Base-by-base conservation (phyloP, 1,140 invertebrate species). In the Brachionus rubens region DNA sequence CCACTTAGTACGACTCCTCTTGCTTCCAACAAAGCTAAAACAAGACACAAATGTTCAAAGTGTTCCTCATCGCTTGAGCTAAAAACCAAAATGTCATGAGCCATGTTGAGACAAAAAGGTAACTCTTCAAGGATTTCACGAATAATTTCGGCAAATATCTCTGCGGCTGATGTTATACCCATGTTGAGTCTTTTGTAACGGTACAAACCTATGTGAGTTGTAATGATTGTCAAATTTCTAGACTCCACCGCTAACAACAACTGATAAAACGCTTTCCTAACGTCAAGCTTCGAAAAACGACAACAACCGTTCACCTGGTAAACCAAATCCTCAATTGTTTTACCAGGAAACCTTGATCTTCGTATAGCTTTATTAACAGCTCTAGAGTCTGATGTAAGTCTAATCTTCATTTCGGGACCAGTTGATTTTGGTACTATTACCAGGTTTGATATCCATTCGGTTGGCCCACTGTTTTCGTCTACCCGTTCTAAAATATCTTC, bases 271-370 rank as follows among this genome's bases (percentile, higher is more conserved):
- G 67, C 80, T n/a, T 76, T 77, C 0, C 9, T 78, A 1, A 81
- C 62, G 56, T 82, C 80, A 5, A 82, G 16, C 41, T 78, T 80
- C 21, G 76, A 78, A 28, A 81, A 81, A 0, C 78, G 47, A 1
- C 48, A 78, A 7, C 75, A 67, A 33, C 77, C 75, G 56, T 81
- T 79, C 47, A 81, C 43, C 24, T 78, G 78, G 10, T 24, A 24
- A 7, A 82, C 43, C 0, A 79, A 78, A 50, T 82, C 81, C 56
- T 81, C 81, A 48, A 81, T 79, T 19, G 78, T 56, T 0, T 80
- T 80, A 10, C 81, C 76, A 0, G 78, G 78, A 41, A 79, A 80
- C 0, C 77, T 77, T 21, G 79, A 78, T 26, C 70, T 30, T n/a
- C n/a, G n/a, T n/a, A n/a, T n/a, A n/a, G n/a, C 77, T 14, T 78